These are phyloP conservation scores for Drosophila miranda DNA, from an alignment of 1,140 invertebrate species.

Conservation along the genomic window DNA sequence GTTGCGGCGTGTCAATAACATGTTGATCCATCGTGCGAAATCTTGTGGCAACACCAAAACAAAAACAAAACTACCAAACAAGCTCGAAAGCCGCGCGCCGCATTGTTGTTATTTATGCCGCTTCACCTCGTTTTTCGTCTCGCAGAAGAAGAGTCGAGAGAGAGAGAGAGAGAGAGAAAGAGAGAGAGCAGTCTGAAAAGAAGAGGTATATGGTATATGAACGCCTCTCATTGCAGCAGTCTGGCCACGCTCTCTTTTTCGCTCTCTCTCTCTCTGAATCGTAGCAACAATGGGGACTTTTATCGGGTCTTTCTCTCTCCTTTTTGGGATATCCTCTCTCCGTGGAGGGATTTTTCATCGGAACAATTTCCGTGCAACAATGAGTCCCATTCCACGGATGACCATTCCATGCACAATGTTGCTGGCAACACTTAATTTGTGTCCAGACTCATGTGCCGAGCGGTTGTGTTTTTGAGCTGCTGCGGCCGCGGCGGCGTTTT, in stretches of 20 bases:
- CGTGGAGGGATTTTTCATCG: too few species aligned
- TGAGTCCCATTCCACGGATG: too few species aligned
- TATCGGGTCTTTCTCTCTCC: too few species aligned
- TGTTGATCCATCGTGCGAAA: slow-evolving; percentile 73
- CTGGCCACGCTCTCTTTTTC: slow-evolving; percentile 26
- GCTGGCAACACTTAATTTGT: too few species aligned
- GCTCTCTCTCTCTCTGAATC: too few species aligned
- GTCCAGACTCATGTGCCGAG: too few species aligned
- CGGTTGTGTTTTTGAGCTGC: slow-evolving; percentile 57
- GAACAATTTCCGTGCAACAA: too few species aligned
- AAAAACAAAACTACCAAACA: slow-evolving; percentile 55
- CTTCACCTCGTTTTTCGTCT: slow-evolving; percentile 28
- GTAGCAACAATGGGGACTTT: too few species aligned
- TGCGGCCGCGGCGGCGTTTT: slow-evolving; percentile 33
- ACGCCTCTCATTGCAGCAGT: slow-evolving; percentile 22
- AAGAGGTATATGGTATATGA: slow-evolving; percentile 1
- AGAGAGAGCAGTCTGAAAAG: slow-evolving; percentile 12
- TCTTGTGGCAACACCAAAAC: slow-evolving; percentile 72
- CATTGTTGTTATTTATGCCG: slow-evolving; percentile 64
- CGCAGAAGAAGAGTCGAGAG: neutral
- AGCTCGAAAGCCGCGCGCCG: slow-evolving; percentile 29
- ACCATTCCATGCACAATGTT: too few species aligned
- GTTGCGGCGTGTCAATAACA: slow-evolving; percentile 65
- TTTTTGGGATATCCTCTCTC: too few species aligned
- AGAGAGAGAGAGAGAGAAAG: slow-evolving; percentile 1